A percentile compares a stretch with the other conserved stretches of the same genome.
These are phyloP conservation scores for Ctenopoma multispine DNA, from an alignment of 2,797 vertebrate genomes.

Conservation along the genomic window DNA sequence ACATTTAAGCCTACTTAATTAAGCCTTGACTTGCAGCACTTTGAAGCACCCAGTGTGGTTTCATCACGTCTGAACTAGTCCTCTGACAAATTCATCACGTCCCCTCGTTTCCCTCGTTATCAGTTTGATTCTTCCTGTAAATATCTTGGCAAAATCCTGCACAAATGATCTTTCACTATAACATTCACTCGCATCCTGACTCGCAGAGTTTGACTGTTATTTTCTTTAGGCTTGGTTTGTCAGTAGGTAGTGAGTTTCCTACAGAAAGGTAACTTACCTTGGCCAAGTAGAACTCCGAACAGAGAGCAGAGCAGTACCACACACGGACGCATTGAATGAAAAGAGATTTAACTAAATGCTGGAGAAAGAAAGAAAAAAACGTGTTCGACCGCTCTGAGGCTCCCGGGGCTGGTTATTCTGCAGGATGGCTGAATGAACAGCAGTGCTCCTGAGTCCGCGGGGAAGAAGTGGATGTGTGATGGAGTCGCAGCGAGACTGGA, in stretches of 20 bases:
- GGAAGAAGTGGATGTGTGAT: constrained; percentile 65
- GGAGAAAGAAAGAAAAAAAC: background rate
- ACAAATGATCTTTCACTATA: background rate
- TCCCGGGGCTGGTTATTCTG: constrained; percentile 2
- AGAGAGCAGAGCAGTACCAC: constrained; percentile 74
- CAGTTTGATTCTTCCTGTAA: constrained; percentile 12
- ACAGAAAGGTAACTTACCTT: constrained; percentile 77
- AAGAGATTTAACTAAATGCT: constrained; percentile 3
- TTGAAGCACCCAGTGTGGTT: constrained; percentile 44
- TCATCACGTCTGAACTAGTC: constrained; percentile 67
- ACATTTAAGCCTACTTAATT: background rate
- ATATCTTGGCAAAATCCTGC: background rate
- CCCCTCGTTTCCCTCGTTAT: constrained; percentile 23
- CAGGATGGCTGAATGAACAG: constrained; percentile 15
- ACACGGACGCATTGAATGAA: constrained; percentile 73
- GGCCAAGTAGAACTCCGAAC: constrained; percentile 71
- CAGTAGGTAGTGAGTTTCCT: background rate
- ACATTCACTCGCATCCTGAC: background rate
- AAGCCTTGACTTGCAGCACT: constrained; percentile 21
- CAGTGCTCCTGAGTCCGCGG: constrained; percentile 37
- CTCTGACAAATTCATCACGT: constrained; percentile 50
- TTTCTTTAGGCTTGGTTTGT: too few relatives aligned
- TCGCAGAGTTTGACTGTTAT: too few relatives aligned
- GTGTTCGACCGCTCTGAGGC: constrained; percentile 3
- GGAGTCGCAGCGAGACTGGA: constrained; percentile 67